Base-by-base conservation (phyloP, 2,797 vertebrate genomes). In the Arnoldichthys spilopterus region DNA sequence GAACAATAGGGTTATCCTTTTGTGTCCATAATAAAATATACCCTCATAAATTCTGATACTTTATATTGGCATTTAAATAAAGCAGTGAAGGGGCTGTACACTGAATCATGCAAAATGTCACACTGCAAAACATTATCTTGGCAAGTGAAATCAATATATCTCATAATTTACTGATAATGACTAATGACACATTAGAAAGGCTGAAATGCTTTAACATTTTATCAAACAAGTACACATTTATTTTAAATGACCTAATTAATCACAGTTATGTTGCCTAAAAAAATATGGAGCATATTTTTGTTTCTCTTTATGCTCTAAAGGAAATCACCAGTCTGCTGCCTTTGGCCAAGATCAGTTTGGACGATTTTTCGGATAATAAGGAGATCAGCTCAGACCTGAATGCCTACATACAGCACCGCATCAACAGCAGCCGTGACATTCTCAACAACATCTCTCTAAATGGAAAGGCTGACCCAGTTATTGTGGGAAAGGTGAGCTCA, bases 361-460 rank as follows among this genome's bases (percentile, higher is more conserved):
- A 99, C 71, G 92, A 93, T 86, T 97, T 97, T 74, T 89, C 92
- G 0, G 95, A 96, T 83, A 97, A 95, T 91, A 93, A 93, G 78
- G 97, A 98, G 84, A 96, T 99, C 80, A 90, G 92, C 26, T 87
- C 88, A 0, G 98, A 99, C 90, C 93, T 99, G 89, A 96, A 95
- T 0, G 92, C 95, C 3, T 99, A 99, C 8, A 94, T 99, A 88
- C 97, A 98, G 88, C 94, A 98, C 88, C 94, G 98, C 74, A 91
- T 98, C 86, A 94, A 89, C 49, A 91, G 91, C 91, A 98, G 96
- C 92, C 94, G 93, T 74, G 97, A 98, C 72, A 96, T 99, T 79
- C 90, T 96, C 86, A 97, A 95, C 94, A 99, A 99, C 88, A 96
- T 99, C 74, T 97, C 95, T 83, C 92, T 99, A 86, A 99, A 97